Evolutionary conservation across 2,113 vertebrate genomes (phyloP), one percentile per base, ranked within the genome.

Genomic region (Sander vitreus): DNA sequence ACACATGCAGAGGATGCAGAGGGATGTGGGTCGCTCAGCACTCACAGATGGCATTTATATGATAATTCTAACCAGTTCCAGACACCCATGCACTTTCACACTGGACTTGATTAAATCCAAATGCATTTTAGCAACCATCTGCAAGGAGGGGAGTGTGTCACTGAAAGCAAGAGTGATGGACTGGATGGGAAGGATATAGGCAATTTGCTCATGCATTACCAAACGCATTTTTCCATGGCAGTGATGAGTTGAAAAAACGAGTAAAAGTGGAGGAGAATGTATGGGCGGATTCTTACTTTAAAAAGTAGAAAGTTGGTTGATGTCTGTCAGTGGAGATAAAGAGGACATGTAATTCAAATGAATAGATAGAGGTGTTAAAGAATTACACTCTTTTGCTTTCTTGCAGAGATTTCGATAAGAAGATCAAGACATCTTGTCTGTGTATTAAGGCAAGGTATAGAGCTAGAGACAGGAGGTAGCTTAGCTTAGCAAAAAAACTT

Each of bases 1-100:
- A 88, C 77, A 83, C 73, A 57, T 50, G 55, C 70, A 84, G 65
- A 85, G 68, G 71, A 57, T 50, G 55, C 70, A 84, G 62, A 85
- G 71, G 71, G 77, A 77, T 69, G 59, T 50, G 69, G 81, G 82
- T 86, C 54, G 73, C 91, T 83, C 76, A 71, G 81, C 74, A 73
- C 89, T 86, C 85, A 85, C 87, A 92, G 89, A 94, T 93, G 90
- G 91, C 86, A 92, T 94, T 92, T 92, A 91, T 92, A 93, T 93
- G 92, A 92, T 93, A 88, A 93, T 92, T 91, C 85, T 83, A 79
- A 89, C 83, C 89, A 91, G 88, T 93, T 89, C 74, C 77, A 90
- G 78, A 91, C 83, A 87, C 82, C 86, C 83, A 55, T 81, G 85
- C 87, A 89, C 80, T 84, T 89, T 87, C 81, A 88, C 81, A 85